These are phyloP conservation scores for Trachelus stipa DNA, from an alignment of 2,888 invertebrate species.

Conservation along the genomic window DNA sequence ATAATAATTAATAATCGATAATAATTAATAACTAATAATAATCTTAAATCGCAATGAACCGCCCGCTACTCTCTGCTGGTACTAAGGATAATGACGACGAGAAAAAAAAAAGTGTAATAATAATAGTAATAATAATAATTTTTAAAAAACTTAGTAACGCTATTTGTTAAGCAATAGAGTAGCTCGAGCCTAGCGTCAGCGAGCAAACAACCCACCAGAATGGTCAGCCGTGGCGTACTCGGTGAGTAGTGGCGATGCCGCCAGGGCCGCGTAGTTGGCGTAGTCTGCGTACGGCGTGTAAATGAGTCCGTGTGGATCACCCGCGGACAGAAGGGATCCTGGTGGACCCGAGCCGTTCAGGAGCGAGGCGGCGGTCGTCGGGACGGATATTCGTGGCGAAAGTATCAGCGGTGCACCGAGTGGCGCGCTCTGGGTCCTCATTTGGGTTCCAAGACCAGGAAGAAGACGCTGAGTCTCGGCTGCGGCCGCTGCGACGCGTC, in stretches of 20 bases:
- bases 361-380: constrained; percentile 79
- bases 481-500: constrained; percentile 84
- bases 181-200: constrained; percentile 73
- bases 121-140: constrained; percentile 19
- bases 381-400: constrained; percentile 88
- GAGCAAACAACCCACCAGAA: constrained; percentile 95
- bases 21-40: background rate
- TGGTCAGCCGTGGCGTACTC: constrained; percentile 90
- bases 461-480: constrained; percentile 84
- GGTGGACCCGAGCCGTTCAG: constrained; percentile 73
- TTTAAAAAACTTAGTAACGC: background rate
- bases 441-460: constrained; percentile 75
- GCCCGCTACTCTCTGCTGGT: background rate
- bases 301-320: constrained; percentile 85
- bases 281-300: constrained; percentile 91
- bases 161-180: constrained; percentile 14
- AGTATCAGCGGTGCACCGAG: constrained; percentile 93
- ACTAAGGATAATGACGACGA: background rate
- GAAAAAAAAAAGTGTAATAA: constrained; percentile 16
- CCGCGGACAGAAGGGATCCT: constrained; percentile 75
- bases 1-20: background rate
- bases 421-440: constrained; percentile 79
- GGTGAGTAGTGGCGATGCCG: constrained; percentile 83
- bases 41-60: background rate
- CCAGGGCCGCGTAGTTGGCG: constrained; percentile 89